Evolutionary conservation across 1,140 invertebrate genomes (phyloP), one percentile per base, ranked within the genome.

Genomic region (Hypothenemus hampei): DNA sequence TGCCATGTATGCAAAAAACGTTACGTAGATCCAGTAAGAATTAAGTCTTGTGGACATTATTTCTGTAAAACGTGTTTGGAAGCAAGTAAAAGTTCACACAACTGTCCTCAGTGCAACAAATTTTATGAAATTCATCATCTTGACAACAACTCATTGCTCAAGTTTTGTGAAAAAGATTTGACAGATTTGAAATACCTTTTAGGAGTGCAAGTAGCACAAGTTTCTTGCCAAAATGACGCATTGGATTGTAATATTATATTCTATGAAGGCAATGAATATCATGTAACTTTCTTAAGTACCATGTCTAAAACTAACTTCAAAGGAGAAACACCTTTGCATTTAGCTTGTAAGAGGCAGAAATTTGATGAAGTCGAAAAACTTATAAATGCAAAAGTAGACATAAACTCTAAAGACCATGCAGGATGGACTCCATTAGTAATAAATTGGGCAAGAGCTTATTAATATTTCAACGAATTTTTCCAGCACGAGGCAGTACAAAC

Each of bases 361-460:
- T 29, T 73, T 26, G 73, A 79, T 21, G 70, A 71, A 64, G 77
- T 83, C 0, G 64, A 64, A 57, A 61, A 71, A 29, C 65, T 89
- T 3, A 66, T 90, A 15, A 62, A 73, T 31, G 69, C 74, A 33
- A 84, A 83, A 29, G 81, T 82, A 1, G 81, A 83, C 70, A 77
- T 85, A 1, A 87, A 89, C 70, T 81, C 80, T 3, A 81, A 82
- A 69, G 87, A 90, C 63, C 76, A 86, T 69, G 84, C 84, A 20
- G 82, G 81, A 24, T 90, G 87, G 86, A 87, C 86, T 15, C 86
- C 87, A 26, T 63, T 89, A 26, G 61, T 63, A 56, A 48, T 47
- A 57, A 11, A 36, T 22, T 23, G 15, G 29, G 18, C 36, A 1
- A 16, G 15, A 16, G 13, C n/a, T 20, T 15, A 21, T 57, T n/a